Percentiles rank a stretch among this genome's conserved stretches.
Conservation (phyloP, 1,140 invertebrate species). For the Drosophila tani region DNA sequence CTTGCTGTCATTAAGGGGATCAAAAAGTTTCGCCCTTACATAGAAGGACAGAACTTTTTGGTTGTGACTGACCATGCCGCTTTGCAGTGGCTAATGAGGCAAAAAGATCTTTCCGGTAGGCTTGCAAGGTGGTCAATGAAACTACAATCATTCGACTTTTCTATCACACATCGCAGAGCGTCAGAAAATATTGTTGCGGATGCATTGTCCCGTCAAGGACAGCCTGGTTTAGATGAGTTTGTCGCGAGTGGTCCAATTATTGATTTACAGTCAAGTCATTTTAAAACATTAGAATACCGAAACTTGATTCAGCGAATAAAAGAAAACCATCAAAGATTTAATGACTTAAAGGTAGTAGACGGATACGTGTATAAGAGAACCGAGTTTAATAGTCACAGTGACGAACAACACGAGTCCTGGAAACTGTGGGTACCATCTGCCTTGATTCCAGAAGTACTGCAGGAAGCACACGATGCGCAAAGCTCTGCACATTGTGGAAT, state of each 20-base stretch:
- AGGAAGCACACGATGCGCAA: too few species aligned
- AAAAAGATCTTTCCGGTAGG: background rate
- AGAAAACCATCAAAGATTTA: background rate
- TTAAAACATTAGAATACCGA: background rate
- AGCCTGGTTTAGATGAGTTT: background rate
- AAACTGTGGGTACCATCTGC: too few species aligned
- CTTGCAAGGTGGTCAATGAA: slow-evolving; percentile 1
- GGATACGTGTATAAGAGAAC: too few species aligned
- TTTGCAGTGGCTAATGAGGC: background rate
- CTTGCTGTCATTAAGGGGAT: slow-evolving; percentile 5
- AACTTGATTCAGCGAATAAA: background rate
- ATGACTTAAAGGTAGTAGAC: too few species aligned
- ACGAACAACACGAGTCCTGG: too few species aligned
- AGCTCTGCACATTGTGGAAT: too few species aligned
- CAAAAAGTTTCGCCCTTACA: background rate
- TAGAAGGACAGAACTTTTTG: background rate
- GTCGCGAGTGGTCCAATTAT: background rate
- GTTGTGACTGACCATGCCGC: slow-evolving; percentile 3
- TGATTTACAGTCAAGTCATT: background rate
- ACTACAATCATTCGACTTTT: background rate
- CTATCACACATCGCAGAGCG: background rate
- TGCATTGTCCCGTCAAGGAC: background rate
- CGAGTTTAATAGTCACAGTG: background rate
- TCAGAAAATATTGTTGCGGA: background rate
- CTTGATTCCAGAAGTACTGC: too few species aligned